Evolutionary conservation across 2,888 invertebrate genomes (phyloP).

Genomic region (Carcina quercana): DNA sequence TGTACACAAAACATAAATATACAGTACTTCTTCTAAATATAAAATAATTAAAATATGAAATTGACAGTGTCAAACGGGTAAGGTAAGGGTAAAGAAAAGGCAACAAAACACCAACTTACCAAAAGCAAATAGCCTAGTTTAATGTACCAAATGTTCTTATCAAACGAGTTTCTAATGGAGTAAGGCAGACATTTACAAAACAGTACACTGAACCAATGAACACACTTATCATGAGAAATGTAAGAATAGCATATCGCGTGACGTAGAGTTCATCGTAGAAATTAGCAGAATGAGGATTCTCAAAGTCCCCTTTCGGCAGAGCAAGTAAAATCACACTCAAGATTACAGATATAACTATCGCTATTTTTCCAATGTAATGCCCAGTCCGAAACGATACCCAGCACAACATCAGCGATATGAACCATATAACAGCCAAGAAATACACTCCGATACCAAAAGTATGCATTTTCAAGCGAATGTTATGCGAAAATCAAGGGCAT

Average conservation of each 20-base stretch:
- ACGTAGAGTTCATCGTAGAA: conserved; percentile 60
- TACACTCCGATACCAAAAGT: conserved; percentile 79
- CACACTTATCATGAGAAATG: conserved; percentile 38
- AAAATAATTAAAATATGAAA: too few species aligned
- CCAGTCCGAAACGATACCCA: conserved; percentile 78
- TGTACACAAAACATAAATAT: too few species aligned
- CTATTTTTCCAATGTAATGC: conserved; percentile 77
- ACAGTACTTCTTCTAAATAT: too few species aligned
- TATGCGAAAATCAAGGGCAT: conserved; percentile 13
- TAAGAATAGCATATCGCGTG: conserved; percentile 39
- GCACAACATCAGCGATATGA: conserved; percentile 75
- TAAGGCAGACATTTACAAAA: conserved; percentile 43
- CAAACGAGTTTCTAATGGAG: conserved; percentile 48
- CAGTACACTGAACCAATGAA: conserved; percentile 37
- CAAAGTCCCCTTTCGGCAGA: conserved; percentile 72
- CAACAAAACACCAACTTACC: conserved; percentile 36
- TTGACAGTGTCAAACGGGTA: too few species aligned
- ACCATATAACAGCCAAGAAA: conserved; percentile 78
- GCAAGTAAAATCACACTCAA: conserved; percentile 74
- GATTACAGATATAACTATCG: conserved; percentile 66
- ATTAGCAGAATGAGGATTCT: conserved; percentile 46
- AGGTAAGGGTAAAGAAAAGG: too few species aligned
- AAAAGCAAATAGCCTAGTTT: conserved; percentile 24
- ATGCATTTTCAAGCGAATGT: conserved; percentile 32
- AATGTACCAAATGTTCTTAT: conserved; percentile 40